Conservation (phyloP, 2,113 vertebrate genomes). For the Pungitius pungitius region DNA sequence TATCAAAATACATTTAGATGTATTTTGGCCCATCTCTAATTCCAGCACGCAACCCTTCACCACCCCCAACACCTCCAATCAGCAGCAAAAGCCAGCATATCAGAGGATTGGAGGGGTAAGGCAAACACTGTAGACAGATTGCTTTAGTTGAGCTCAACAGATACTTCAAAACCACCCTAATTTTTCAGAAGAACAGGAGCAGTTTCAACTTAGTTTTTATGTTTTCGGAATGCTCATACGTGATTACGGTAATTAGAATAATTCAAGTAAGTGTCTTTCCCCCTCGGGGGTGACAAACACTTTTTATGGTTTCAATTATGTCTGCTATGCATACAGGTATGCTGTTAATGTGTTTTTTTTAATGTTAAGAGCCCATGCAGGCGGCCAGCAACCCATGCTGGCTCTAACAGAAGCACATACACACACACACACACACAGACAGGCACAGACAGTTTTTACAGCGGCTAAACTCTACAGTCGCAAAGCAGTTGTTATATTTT, state of each 20-base stretch:
- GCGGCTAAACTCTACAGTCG: slow-evolving; percentile 37
- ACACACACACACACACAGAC: slow-evolving; percentile 28
- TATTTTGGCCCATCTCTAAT: no score
- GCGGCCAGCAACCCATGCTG: slow-evolving; percentile 29
- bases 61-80: no score
- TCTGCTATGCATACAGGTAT: slow-evolving; percentile 39
- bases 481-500: slow-evolving; percentile 56
- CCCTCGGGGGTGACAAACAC: slow-evolving; percentile 25
- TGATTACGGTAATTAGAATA: slow-evolving; percentile 54
- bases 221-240: slow-evolving; percentile 1
- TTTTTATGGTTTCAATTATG: slow-evolving; percentile 49
- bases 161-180: not conserved
- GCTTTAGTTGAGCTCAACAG: not conserved
- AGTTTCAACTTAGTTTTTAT: not conserved
- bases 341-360: slow-evolving; percentile 36
- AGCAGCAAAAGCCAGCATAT: no score
- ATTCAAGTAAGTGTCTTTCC: slow-evolving; percentile 32
- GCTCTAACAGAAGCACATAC: slow-evolving; percentile 19
- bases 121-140: no score
- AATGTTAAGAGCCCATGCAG: slow-evolving; percentile 20
- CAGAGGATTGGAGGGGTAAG: no score
- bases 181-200: not conserved
- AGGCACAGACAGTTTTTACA: slow-evolving; percentile 49
- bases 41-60: no score
- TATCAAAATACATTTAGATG: no score